These are phyloP conservation scores for Eupsittula cactorum DNA, from an alignment of 2,113 vertebrate species.

Conservation along the genomic window DNA sequence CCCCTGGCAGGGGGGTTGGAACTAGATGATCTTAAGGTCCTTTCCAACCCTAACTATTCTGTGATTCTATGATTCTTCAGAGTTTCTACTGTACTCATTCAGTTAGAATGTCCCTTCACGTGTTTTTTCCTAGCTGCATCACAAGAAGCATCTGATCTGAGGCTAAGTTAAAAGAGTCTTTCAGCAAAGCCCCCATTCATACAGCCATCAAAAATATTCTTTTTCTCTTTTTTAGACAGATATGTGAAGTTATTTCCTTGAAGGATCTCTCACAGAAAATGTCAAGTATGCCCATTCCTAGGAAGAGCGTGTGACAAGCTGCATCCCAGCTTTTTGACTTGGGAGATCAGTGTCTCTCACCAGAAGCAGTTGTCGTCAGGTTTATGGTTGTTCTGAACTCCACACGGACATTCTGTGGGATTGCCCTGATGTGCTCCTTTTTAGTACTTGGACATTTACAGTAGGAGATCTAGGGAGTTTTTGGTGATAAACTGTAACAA, in stretches of 20 bases:
- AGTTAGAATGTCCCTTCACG: not conserved
- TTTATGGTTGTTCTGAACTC: not conserved
- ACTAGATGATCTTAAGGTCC: too few relatives aligned
- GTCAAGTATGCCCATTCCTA: not conserved
- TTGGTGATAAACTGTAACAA: not conserved
- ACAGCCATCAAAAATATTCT: not conserved
- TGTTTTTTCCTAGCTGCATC: not conserved
- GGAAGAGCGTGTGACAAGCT: not conserved
- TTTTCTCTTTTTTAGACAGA: not conserved
- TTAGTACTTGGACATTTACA: not conserved
- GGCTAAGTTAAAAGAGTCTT: not conserved
- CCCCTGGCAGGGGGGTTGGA: too few relatives aligned
- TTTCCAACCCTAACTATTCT: too few relatives aligned
- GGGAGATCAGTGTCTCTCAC: not conserved
- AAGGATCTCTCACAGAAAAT: not conserved
- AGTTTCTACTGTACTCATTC: not conserved
- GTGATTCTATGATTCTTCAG: not conserved
- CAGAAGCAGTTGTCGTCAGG: not conserved
- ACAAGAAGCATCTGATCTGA: slow-evolving; percentile 30
- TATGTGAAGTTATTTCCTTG: not conserved
- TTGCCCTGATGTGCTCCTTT: not conserved
- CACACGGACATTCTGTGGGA: not conserved
- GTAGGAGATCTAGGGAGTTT: not conserved
- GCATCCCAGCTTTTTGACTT: not conserved
- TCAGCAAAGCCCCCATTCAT: not conserved